These are phyloP conservation scores for Talpa occidentalis DNA, from an alignment of 2,113 vertebrate genomes.

Conservation along the genomic window DNA sequence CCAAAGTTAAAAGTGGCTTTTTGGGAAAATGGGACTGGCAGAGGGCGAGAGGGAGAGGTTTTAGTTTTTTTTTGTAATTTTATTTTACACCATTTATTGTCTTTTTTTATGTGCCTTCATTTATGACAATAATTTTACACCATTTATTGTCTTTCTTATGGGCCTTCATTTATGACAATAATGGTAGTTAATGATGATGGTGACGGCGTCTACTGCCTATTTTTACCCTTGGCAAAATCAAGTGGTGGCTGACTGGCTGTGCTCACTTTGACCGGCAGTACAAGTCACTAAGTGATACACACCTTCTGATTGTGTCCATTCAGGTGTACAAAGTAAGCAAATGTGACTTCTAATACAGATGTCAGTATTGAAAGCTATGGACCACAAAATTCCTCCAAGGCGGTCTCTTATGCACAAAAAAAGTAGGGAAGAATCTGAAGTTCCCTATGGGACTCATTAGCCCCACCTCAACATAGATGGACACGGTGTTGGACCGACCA, in stretches of 20 bases:
- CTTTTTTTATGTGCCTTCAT: not conserved
- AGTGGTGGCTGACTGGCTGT: not conserved
- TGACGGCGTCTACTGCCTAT: not conserved
- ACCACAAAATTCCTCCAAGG: not conserved
- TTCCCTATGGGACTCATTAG: not conserved
- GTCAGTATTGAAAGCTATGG: not conserved
- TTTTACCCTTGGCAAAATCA: not conserved
- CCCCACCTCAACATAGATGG: not conserved
- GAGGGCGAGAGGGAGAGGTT: not conserved
- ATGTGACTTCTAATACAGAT: not conserved
- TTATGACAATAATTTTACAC: no score
- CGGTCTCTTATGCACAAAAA: not conserved
- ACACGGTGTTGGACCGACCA: not conserved
- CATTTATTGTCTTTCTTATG: not conserved
- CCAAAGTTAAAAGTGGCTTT: not conserved
- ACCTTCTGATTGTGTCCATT: not conserved
- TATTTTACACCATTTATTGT: not conserved
- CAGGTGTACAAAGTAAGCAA: not conserved
- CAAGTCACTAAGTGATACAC: no score
- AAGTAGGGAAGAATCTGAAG: slow-evolving; percentile 7
- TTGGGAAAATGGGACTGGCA: not conserved
- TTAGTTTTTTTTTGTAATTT: not conserved
- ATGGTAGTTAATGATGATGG: not conserved
- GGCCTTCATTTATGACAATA: not conserved
- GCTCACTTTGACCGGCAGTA: no score